Evolutionary conservation across 2,888 invertebrate species (phyloP), one percentile per base, ranked within the genome.

Genomic region (Megamerina dolium): DNA sequence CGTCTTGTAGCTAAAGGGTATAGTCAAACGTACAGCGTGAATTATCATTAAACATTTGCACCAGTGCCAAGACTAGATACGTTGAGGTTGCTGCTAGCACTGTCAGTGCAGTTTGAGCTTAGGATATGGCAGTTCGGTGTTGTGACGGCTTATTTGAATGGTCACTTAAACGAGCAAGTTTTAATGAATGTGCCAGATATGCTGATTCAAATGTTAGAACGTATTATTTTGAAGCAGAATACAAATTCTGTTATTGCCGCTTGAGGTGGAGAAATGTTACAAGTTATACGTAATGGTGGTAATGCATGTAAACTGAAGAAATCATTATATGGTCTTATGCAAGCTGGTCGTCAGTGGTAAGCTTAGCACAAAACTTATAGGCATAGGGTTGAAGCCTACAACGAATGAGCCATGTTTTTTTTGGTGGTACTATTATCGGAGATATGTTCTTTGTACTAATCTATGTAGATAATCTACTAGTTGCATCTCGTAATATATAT

Each of bases 351-450:
- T 9, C 37, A 44, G 26, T 46, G 41, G 46, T 48, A 41, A 36
- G 33, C 34, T 43, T 12, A 40, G 33, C 29, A 29, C 30, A 41
- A 42, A 44, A 20, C 32, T 51, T 6, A 19, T 37, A 4, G 35
- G 34, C 5, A 20, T 49, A 12, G 47, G 47, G n/a, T 26, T 49
- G 16, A 47, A 45, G 18, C 23, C 30, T 12, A 39, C 37, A 12
- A 30, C 14, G 27, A 46, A 36, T 42, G 37, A 49, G 17, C 45
- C 43, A 27, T 49, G 49, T 26, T 37, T 47, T 27, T 51, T 49
- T 41, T 37, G 36, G 16, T 26, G 42, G 13, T n/a, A 45, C 6
- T 13, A 16, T 31, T 17, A 26, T 12, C 13, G 23, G n/a, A 27
- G 34, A 18, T 20, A 21, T 13, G 13, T 48, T n/a, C 21, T 41